Evolutionary conservation across 2,888 invertebrate genomes (phyloP), one percentile per base, ranked within the genome.

Genomic region (Dichetophora obliterata): DNA sequence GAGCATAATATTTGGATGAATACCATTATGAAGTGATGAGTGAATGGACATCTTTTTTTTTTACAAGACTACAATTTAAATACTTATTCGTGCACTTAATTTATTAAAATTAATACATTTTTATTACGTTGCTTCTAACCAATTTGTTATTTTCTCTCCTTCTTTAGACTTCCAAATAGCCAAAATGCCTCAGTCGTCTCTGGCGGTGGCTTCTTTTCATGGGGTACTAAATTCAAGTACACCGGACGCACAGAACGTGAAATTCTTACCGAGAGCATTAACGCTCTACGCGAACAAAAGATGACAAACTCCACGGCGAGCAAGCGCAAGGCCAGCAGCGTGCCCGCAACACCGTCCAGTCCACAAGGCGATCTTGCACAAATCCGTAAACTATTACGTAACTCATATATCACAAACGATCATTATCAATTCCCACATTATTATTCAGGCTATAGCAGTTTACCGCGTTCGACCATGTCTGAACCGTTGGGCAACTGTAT

Each of bases 151-250:
- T 24, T 74, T 14, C 54, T 34, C 14, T 24, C n/a, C n/a, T 61
- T 73, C 77, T 68, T 83, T 88, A 97, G 97, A 80, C 92, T 97
- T 87, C 94, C 95, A 77, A 95, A 95, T 80, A 96, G 96, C 81
- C 94, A 95, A 78, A 95, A 96, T 88, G 96, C 96, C 69, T 94
- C 96, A 75, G 95, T 95, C 81, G 94, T 96, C 80, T 95, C 96
- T 22, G 96, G 97, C 72, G 97, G 97, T 69, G 96, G 96, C 68
- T 92, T 97, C 84, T 97, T 97, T 90, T 96, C 96, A 31, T 95
- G 96, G 94, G 97, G 97, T 77, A 96, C 97, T 43, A 97, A 97
- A 90, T 97, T 98, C 90, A 94, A 95, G 85, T 98, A 98, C 90
- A 93, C 95, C 85, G 98, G 98, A 0, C 92, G 97, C 83, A 97